Evolutionary conservation across 2,797 vertebrate species (phyloP), one percentile per base, ranked within the genome.

Genomic region (Pristis pectinata): DNA sequence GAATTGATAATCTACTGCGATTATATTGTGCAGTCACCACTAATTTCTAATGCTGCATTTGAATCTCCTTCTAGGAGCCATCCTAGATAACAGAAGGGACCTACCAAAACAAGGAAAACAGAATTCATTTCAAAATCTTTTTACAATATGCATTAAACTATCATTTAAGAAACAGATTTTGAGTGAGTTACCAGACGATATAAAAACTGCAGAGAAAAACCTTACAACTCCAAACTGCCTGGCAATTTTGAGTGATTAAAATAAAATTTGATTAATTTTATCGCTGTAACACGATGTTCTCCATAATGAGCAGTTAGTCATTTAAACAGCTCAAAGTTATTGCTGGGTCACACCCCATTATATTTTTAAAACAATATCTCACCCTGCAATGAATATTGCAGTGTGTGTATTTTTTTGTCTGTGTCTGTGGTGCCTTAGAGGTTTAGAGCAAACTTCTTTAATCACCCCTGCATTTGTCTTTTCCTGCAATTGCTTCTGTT

Each of bases 301-400:
- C 10, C 0, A 93, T 82, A 70, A 95, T 95, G 87, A 95, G 76
- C 59, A 67, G 94, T 95, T 94, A 95, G 95, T 96, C 95, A 95
- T 94, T 95, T 49, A 76, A 82, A 77, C 64, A 37, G 70, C 72
- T 34, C 94, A 95, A 72, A 61, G 94, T 95, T 95, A 72, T 95
- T 64, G 95, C 4, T 95, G 95, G 94, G 76, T 95, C 92, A 77
- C 94, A 95, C 67, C 9, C 80, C 94, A 95, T 93, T 95, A 96
- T 94, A 89, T 95, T 96, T 96, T 95, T 96, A 95, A 61, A 87
- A 95, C 94, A 95, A 95, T 95, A 96, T 95, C 97, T 97, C 96
- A 97, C 96, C 95, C 96, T 96, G 96, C 97, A 97, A 97, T 97
- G 96, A 96, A 97, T 97, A 97, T 97, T 97, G 96, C 96, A 96